A percentile compares a stretch with the other conserved stretches of the same genome.
Conservation (phyloP, 64 coral and sea anemone species). For the Montipora sp. region DNA sequence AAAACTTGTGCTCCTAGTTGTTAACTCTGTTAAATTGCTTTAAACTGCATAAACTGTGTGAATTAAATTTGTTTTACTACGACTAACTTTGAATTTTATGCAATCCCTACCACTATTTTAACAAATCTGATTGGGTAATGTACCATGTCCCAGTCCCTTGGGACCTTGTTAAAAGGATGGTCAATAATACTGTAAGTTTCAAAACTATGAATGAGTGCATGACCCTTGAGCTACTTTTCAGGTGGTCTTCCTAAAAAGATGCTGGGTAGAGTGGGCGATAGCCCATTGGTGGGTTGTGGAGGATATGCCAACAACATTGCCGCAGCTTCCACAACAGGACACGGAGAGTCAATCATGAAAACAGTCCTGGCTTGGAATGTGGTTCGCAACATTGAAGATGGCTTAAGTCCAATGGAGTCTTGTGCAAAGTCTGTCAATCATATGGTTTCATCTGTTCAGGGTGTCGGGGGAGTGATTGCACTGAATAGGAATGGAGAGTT, state of each 20-base stretch:
- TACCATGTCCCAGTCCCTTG: too few relatives aligned
- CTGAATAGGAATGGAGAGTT: conserved; percentile 74
- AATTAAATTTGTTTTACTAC: too few relatives aligned
- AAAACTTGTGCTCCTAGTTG: too few relatives aligned
- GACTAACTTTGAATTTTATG: too few relatives aligned
- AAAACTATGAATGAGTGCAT: background rate
- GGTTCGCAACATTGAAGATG: conserved; percentile 76
- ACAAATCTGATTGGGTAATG: too few relatives aligned
- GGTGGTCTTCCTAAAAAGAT: conserved; percentile 21
- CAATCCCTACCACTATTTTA: too few relatives aligned
- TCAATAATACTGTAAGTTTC: background rate
- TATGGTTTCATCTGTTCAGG: conserved; percentile 67
- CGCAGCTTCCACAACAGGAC: conserved; percentile 36
- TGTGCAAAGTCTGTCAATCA: conserved; percentile 70
- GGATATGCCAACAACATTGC: conserved; percentile 30
- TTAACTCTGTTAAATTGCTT: too few relatives aligned
- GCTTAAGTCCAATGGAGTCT: conserved; percentile 40
- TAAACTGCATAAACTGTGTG: too few relatives aligned
- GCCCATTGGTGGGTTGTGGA: conserved; percentile 41
- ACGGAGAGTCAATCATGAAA: conserved; percentile 83
- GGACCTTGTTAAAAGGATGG: too few relatives aligned
- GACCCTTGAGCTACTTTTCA: background rate
- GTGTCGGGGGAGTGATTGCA: conserved; percentile 88
- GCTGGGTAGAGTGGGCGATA: conserved; percentile 49
- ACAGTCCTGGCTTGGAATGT: conserved; percentile 83